Base-by-base conservation (phyloP, 2,113 vertebrate species). In the Oryzias woworae region DNA sequence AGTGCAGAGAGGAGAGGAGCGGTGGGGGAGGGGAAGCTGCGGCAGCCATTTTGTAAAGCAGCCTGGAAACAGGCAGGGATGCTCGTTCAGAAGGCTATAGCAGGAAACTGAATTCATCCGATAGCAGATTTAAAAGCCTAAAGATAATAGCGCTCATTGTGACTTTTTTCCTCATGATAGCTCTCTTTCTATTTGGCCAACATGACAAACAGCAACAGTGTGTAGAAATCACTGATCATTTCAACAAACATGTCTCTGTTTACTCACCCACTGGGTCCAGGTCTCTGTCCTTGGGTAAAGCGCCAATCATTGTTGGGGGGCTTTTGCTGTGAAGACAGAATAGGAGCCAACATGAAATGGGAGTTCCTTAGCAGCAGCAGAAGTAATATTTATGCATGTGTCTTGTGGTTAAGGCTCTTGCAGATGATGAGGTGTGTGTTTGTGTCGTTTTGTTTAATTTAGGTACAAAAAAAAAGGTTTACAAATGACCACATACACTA, bases 231-330 rank as follows among this genome's bases (percentile, higher is more conserved):
- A 42, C 20, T 62, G 45, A 12, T 2, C 14, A 51, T 75, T 63
- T 66, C 17, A 65, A n/a, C 44, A 18, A 14, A 57, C 31, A 48
- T 65, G 16, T 53, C 48, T 78, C 57, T 64, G 71, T 58, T 41
- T 10, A 88, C 95, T 96, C 85, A 99, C 97, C 97, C 95, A 55
- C 96, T 98, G 7, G 96, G 96, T 92, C 96, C 96, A 0, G 96
- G 96, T 93, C 96, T 95, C 90, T 95, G 96, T 88, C 95, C 95
- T 92, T 98, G 97, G 68, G 94, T 97, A 85, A 98, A 98, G 74
- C 95, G 96, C 97, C 97, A 99, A 78, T 99, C 97, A 59, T 94
- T 93, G 85, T 96, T 96, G 69, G 97, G 95, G 5, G 96, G 96
- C 78, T 95, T 96, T 95, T 98, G 96, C 97, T 99, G 94, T 76